Base-by-base conservation (phyloP, 2,797 vertebrate genomes). In the Gymnoscopelus braueri region DNA sequence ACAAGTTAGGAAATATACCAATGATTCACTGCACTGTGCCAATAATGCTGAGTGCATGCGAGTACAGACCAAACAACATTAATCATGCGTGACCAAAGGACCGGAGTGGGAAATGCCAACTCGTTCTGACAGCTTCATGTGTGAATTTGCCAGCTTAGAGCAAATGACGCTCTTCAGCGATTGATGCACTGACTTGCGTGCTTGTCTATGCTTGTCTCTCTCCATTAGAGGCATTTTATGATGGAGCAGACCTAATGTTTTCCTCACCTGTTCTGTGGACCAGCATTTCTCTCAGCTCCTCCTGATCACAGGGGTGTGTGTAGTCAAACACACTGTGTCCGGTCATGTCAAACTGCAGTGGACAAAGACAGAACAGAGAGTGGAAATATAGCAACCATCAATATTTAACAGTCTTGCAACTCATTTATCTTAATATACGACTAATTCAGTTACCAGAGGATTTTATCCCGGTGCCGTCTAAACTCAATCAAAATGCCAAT, bases 241-340 rank as follows among this genome's bases (percentile, higher is more conserved):
- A 60, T 44, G 11, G 14, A 19, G 15, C 13, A 6, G 47, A 6
- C 0, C 63, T 80, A 5, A 0, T 1, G 26, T 32, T 47, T 48
- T 14, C 81, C 92, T 95, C 87, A 98, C 98, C 97, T 85, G 95
- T 94, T 93, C 93, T 98, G 88, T 97, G 94, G 19, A 96, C 89
- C 84, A 99, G 94, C 96, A 97, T 96, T 92, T 99, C 98, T 90
- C 96, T 94, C 90, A 99, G 92, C 90, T 99, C 97, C 78, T 99
- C 98, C 55, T 99, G 97, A 88, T 99, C 98, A 89, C 98, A 99
- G 0, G 97, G 98, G 88, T 99, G 98, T 84, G 95, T 97, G 90
- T 95, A 99, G 89, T 99, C 98, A 92, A 98, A 98, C 51, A 99
- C 94, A 79, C 96, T 98, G 89, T 98, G 96, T 86, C 98, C 98